Base-by-base conservation (phyloP, 1,140 invertebrate genomes). In the Caenorhabditis brenneri region DNA sequence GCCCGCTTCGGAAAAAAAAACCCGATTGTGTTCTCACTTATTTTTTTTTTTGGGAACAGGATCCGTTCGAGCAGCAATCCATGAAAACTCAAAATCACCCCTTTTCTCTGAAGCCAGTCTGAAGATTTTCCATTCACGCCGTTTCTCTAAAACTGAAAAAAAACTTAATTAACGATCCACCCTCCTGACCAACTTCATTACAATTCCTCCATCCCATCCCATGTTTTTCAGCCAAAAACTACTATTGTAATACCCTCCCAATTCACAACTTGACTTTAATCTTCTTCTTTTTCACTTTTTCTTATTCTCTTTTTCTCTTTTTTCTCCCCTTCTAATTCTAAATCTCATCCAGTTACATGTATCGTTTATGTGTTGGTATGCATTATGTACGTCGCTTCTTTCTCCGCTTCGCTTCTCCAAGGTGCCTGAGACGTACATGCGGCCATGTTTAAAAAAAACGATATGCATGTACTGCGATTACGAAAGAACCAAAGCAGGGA, bases 311-410 rank as follows among this genome's bases (percentile, higher is more conserved):
- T 31, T 42, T 46, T 42, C 2, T 42, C 29, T 74, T 15, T 24
- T n/a, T 74, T 74, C n/a, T n/a, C n/a, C n/a, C n/a, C n/a, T 74
- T 42, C 29, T 22, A 19, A 6, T 74, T 74, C 33, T 19, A 42
- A 74, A 74, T 19, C 36, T 12, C 65, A 74, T 74, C 65, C 65
- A 74, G 65, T 74, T 74, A 74, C 65, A 74, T 74, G 65, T 74
- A 74, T 74, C 65, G 65, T 74, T 74, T 74, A 74, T 74, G 65
- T 74, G 65, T 74, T 74, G 65, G 65, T 74, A 74, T 74, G 58
- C 58, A 65, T 65, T 65, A 65, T 39, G 31, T 65, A 39, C 36
- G 49, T 16, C 49, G 33, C 36, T 31, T 36, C 19, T 22, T n/a
- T 0, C 22, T 65, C 36, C 65, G 36, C 65, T 74, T 74, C 65